Evolutionary conservation across 2,888 invertebrate species (phyloP).

Genomic region (Arenicola marina): DNA sequence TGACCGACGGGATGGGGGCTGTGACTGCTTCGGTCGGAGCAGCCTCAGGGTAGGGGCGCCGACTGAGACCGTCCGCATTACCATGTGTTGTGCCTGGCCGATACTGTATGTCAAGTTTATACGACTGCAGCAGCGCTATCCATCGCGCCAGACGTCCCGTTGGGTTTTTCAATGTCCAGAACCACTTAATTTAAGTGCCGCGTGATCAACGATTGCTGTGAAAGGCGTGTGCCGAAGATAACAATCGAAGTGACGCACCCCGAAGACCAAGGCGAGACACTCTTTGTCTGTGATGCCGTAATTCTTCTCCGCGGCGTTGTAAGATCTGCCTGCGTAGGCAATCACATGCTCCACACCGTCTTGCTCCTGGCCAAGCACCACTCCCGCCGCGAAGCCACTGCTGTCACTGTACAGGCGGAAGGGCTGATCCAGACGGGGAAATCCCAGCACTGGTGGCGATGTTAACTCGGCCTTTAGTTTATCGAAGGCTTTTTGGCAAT

Average conservation of each 20-base stretch:
- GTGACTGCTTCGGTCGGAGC: too few relatives aligned
- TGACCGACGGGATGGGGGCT: too few relatives aligned
- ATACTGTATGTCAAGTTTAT: neutral
- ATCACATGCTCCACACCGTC: constrained; percentile 3
- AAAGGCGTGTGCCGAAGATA: constrained; percentile 1
- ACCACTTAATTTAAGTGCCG: neutral
- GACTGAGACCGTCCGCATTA: neutral
- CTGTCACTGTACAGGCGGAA: constrained; percentile 8
- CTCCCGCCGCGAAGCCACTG: neutral
- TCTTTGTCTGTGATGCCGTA: constrained; percentile 10
- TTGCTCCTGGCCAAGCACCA: constrained; percentile 3
- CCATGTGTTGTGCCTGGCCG: neutral
- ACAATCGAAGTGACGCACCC: neutral
- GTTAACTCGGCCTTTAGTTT: neutral
- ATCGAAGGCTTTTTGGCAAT: constrained; percentile 3
- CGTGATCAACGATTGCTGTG: neutral
- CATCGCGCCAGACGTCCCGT: neutral
- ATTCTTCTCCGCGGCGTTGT: neutral
- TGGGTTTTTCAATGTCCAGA: neutral
- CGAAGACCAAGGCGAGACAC: constrained; percentile 7
- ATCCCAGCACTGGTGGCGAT: neutral
- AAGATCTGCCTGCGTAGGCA: constrained; percentile 2
- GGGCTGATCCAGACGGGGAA: neutral
- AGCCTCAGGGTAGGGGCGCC: neutral
- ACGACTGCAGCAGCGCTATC: neutral